Evolutionary conservation across 2,888 invertebrate genomes (phyloP), one percentile per base, ranked within the genome.

Genomic region (Rhodophaea formosa): DNA sequence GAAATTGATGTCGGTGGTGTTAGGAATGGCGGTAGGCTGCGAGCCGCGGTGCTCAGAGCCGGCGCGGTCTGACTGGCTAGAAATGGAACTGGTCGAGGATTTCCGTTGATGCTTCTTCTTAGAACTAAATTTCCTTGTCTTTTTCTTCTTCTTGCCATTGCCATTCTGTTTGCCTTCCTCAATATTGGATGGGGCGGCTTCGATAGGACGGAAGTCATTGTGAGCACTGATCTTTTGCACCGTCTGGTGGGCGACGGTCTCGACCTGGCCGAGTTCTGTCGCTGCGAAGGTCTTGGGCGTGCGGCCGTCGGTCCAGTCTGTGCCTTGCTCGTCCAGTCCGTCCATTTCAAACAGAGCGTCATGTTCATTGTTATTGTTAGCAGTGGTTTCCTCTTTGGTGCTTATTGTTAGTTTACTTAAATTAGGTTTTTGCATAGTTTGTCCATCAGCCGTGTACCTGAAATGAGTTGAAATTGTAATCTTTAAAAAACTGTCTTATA

Each of bases 21-120:
- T 86, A 14, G 83, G 82, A 59, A 87, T 82, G 58, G 86, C 70
- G 7, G 87, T 73, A 7, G 87, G 77, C 65, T 79, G 83, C 1
- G 84, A 66, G 46, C 77, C 69, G 14, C 90, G 83, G 63, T 85
- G 82, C 62, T 93, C 92, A 23, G 87, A 84, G 15, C 86, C 82
- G n/a, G 89, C 86, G 60, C 90, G 84, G 72, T 92, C 92, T 32
- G 92, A 91, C 63, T 91, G 91, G 69, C 92, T 91, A 29, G 91
- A 89, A 53, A 91, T 77, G 0, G 92, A 92, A 68, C 92, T 91
- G n/a, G 89, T 88, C 5, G 94, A 93, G 0, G 94, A 93, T 75
- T 96, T 96, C 59, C 96, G 93, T 72, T 95, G 94, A 70, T 95
- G 95, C 79, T 96, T 96, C 88, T 95, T 95, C 84, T 96, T 96